Evolutionary conservation across 2,797 vertebrate genomes (phyloP), one percentile per base, ranked within the genome.

Genomic region (Bradypus variegatus): DNA sequence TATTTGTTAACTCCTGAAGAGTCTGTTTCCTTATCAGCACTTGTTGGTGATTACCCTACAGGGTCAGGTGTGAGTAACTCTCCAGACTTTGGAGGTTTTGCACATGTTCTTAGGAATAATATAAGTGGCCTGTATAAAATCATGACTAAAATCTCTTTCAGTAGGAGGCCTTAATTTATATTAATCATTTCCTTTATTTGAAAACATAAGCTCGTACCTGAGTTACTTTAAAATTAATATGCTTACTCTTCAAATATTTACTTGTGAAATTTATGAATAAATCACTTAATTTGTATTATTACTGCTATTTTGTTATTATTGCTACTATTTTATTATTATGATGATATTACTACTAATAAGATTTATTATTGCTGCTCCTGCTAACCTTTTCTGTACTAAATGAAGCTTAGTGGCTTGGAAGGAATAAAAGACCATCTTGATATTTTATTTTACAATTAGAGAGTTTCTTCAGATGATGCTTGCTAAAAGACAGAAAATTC

Each of bases 141-240:
- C n/a, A 55, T 65, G 83, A 79, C 83, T 83, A 15, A 3, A 80
- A 38, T 31, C 13, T 79, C 23, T 94, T 84, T 81, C 25, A 76
- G 69, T 33, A 81, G 29, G 8, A 62, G 27, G 8, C 29, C n/a
- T 72, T 79, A 69, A 36, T 77, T 67, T 91, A 50, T 65, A 73
- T 62, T 80, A 78, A 11, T 41, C 79, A 19, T n/a, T 77, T 15
- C 15, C 60, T 88, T 55, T 86, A 31, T 73, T 90, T 86, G 60
- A 88, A 88, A 85, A 81, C 5, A 65, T 76, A 65, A 73, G 23
- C 2, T 73, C 3, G 8, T 80, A 8, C 72, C 21, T 88, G 48
- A 87, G n/a, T 87, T 93, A 70, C 38, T 89, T 89, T 90, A 89
- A 92, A 90, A 94, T 80, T 55, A 73, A 65, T 70, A 79, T 67